Conservation (phyloP, 2,888 invertebrate genomes). For the Thera britannica region DNA sequence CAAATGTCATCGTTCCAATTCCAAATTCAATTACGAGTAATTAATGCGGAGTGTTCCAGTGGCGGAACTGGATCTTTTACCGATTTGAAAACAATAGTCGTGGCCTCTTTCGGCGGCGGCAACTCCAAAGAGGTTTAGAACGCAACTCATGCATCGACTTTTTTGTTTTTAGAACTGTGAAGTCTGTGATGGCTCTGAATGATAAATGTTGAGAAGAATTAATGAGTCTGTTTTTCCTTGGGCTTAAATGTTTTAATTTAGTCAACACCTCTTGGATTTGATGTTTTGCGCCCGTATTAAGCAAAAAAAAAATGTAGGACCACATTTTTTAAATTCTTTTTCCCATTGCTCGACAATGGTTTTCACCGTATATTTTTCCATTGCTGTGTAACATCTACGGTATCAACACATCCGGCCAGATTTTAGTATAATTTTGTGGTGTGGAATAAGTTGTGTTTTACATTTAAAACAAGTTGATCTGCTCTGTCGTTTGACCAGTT, state of each 20-base stretch:
- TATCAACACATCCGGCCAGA: no score
- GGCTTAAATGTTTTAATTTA: conserved; percentile 26
- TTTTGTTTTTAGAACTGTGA: conserved; percentile 50
- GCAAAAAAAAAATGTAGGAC: neutral
- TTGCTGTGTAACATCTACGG: no score
- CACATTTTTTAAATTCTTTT: no score
- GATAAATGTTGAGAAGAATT: conserved; percentile 45
- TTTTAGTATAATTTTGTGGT: no score
- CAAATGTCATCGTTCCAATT: conserved; percentile 88
- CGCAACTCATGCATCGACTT: conserved; percentile 62
- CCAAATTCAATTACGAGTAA: conserved; percentile 87
- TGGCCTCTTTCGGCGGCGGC: conserved; percentile 48
- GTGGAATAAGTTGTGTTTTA: no score
- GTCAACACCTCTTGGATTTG: conserved; percentile 3
- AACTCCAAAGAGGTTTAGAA: conserved; percentile 64
- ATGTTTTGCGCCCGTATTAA: neutral
- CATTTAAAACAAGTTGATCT: neutral
- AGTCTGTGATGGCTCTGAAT: conserved; percentile 53
- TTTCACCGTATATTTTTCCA: no score
- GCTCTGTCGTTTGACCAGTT: conserved; percentile 6
- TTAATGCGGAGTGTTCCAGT: conserved; percentile 81
- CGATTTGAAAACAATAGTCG: conserved; percentile 77
- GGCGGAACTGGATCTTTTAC: conserved; percentile 75
- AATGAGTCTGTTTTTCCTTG: conserved; percentile 26
- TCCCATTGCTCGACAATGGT: no score